phyloP scores from a whole-genome alignment of 2,797 vertebrate species.

The Octomys mimax region DNA sequence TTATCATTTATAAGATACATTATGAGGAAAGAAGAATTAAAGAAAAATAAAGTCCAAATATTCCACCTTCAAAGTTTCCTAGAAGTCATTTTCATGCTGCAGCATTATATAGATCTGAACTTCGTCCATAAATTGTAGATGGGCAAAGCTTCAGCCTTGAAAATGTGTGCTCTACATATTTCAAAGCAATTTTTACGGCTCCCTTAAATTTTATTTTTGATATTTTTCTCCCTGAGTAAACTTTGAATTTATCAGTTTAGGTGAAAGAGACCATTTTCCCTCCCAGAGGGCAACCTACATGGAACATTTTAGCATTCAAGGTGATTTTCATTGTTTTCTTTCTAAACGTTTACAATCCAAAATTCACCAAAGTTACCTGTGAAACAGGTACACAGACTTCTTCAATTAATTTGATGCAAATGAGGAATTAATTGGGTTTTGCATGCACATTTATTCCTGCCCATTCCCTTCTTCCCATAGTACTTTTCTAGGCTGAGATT shows the following conservation, averaged over 20 bases:
- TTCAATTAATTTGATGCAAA: slow-evolving; percentile 30
- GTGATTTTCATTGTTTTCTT: slow-evolving; percentile 37
- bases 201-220: slow-evolving; percentile 67
- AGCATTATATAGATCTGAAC: neutral
- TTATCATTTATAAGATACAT: slow-evolving; percentile 33
- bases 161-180: slow-evolving; percentile 24
- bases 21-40: slow-evolving; percentile 28
- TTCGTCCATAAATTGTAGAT: slow-evolving; percentile 25
- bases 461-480: neutral
- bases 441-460: neutral
- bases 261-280: slow-evolving; percentile 16
- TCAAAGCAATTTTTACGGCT: slow-evolving; percentile 46
- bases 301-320: slow-evolving; percentile 47
- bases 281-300: neutral
- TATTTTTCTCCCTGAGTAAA: slow-evolving; percentile 30
- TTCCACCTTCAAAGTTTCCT: neutral
- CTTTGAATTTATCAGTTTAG: slow-evolving; percentile 51
- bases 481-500: slow-evolving; percentile 40
- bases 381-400: slow-evolving; percentile 10
- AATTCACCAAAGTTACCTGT: slow-evolving; percentile 45
- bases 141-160: slow-evolving; percentile 22
- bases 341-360: slow-evolving; percentile 14
- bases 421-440: neutral
- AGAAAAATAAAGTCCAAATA: slow-evolving; percentile 25
- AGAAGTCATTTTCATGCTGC: neutral